Evolutionary conservation across 2,888 invertebrate genomes (phyloP).

Genomic region (Pseudococcus longispinus): DNA sequence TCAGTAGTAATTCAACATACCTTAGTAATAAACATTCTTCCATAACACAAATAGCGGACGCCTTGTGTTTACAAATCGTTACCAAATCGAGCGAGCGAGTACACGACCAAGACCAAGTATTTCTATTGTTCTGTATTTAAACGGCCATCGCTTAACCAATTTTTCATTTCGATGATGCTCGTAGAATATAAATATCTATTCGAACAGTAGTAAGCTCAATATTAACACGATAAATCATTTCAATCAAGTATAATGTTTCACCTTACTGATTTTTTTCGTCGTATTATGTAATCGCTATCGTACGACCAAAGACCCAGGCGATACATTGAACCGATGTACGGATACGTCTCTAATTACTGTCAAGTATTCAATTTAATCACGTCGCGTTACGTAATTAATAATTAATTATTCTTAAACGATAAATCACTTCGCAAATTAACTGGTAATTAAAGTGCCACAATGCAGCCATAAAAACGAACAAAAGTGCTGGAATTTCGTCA

Average conservation of each 20-base stretch:
- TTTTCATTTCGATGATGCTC: background rate
- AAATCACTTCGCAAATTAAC: background rate
- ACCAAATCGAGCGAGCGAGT: background rate
- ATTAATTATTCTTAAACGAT: background rate
- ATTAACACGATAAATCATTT: background rate
- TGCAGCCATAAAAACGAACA: too few species aligned
- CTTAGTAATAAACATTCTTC: conserved; percentile 8
- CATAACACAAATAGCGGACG: conserved; percentile 12
- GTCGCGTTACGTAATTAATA: background rate
- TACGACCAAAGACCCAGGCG: background rate
- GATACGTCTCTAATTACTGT: too few species aligned
- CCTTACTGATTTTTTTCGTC: background rate
- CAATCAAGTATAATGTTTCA: background rate
- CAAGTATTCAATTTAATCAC: background rate
- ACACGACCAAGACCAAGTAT: background rate
- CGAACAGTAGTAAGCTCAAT: background rate
- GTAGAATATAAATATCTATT: conserved; percentile 11
- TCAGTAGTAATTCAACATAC: background rate
- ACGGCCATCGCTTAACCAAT: background rate
- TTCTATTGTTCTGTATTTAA: conserved; percentile 5
- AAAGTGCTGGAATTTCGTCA: too few species aligned
- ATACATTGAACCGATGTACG: background rate
- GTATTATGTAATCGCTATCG: background rate
- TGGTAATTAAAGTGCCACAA: background rate
- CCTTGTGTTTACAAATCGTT: background rate